Percentiles rank a stretch among this genome's conserved stretches.
Evolutionary conservation across 2,797 vertebrate genomes (phyloP).

Genomic region (Rallus crepitans): DNA sequence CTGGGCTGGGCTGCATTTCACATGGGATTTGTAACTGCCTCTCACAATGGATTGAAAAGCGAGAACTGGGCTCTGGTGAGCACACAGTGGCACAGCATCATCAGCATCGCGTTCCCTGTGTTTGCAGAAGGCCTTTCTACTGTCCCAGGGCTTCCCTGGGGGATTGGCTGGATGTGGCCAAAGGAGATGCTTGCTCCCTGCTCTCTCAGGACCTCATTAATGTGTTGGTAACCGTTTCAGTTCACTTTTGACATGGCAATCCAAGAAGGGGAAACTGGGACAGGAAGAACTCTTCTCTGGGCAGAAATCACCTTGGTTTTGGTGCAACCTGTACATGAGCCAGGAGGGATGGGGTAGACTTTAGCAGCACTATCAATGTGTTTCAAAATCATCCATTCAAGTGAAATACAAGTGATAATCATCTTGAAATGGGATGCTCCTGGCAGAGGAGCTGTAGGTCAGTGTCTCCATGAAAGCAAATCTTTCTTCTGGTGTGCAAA

Average conservation of each 20-base stretch:
- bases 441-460: background rate
- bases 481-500: background rate
- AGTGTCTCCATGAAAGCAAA: background rate
- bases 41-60: background rate
- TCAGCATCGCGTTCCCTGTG: background rate
- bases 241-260: background rate
- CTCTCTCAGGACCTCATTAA: background rate
- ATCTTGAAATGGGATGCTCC: too few relatives aligned
- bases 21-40: background rate
- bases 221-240: background rate
- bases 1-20: background rate
- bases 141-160: background rate
- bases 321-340: background rate
- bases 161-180: background rate
- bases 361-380: accelerated
- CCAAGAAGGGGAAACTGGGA: background rate
- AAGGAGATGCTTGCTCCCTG: background rate
- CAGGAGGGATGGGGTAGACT: accelerated
- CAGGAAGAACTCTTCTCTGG: background rate
- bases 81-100: background rate
- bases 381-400: background rate
- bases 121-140: background rate
- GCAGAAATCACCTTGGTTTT: background rate
- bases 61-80: background rate
- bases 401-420: background rate